Conservation (phyloP, 1,140 invertebrate genomes). For the Varroa destructor region DNA sequence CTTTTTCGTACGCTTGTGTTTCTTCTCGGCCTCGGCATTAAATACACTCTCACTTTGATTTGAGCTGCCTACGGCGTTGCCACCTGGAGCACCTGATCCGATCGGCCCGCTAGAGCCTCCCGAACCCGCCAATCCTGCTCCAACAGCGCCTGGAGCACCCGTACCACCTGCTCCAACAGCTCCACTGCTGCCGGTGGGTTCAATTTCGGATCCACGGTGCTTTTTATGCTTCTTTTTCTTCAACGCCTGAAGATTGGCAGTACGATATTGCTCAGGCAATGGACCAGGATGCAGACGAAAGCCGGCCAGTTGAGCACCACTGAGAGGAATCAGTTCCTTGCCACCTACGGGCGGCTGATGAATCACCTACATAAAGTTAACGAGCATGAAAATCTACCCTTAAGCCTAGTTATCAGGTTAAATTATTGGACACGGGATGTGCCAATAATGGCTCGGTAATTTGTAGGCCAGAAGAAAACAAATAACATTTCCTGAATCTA, state of each 20-base stretch:
- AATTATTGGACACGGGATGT: slow-evolving; percentile 38
- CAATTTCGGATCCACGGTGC: slow-evolving; percentile 62
- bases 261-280: slow-evolving; percentile 85
- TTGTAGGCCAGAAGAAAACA: slow-evolving; percentile 11
- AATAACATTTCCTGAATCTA: slow-evolving; percentile 31
- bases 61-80: no score
- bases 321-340: slow-evolving; percentile 78
- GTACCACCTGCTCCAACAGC: slow-evolving; percentile 46
- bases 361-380: slow-evolving; percentile 77
- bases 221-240: slow-evolving; percentile 86
- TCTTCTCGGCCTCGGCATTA: slow-evolving; percentile 61
- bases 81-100: slow-evolving; percentile 46
- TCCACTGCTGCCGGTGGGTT: slow-evolving; percentile 39
- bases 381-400: no score
- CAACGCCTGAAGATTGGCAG: slow-evolving; percentile 73
- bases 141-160: slow-evolving; percentile 51
- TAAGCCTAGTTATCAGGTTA: slow-evolving; percentile 38
- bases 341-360: slow-evolving; percentile 92
- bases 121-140: slow-evolving; percentile 35
- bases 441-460: background rate
- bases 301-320: slow-evolving; percentile 72
- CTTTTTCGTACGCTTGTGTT: slow-evolving; percentile 85
- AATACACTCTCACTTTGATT: slow-evolving; percentile 24
- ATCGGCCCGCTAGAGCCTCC: slow-evolving; percentile 35
- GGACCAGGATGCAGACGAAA: slow-evolving; percentile 91